phyloP scores from a whole-genome alignment of 2,113 vertebrate genomes.

The Plectropomus leopardus region DNA sequence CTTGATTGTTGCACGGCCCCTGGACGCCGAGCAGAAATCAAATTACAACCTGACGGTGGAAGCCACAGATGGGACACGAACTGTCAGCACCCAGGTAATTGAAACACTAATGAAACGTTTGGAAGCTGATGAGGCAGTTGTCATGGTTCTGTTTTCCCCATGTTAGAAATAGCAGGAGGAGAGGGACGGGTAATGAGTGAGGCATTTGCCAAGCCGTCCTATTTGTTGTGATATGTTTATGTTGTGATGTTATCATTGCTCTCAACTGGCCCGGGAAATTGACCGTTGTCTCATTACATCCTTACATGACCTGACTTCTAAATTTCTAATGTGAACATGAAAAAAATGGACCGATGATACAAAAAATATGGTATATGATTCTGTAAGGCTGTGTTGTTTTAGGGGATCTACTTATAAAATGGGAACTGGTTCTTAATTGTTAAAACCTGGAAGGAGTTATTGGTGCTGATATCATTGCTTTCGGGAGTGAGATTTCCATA shows the following conservation, averaged over 20 bases:
- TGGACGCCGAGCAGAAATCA: constrained; percentile 96
- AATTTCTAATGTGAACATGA: background rate
- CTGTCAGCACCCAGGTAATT: constrained; percentile 95
- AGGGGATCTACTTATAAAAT: background rate
- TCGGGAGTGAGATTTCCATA: too few species aligned
- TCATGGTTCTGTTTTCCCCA: constrained; percentile 56
- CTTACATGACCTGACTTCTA: background rate
- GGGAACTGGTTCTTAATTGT: too few species aligned
- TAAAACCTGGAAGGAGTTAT: too few species aligned
- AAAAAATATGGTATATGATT: background rate
- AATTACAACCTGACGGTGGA: constrained; percentile 98
- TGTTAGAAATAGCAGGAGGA: constrained; percentile 28
- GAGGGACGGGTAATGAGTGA: constrained; percentile 56
- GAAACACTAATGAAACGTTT: constrained; percentile 77
- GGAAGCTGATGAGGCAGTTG: constrained; percentile 75
- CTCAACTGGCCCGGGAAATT: background rate
- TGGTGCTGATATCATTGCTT: too few species aligned
- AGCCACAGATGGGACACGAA: constrained; percentile 94
- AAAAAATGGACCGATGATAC: background rate
- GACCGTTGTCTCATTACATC: background rate
- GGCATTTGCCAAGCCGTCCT: constrained; percentile 16
- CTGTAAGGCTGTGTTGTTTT: background rate
- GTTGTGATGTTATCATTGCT: constrained; percentile 19
- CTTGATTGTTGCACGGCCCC: constrained; percentile 92
- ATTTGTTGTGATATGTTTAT: constrained; percentile 38